Percentiles rank a stretch among this genome's conserved stretches.
Evolutionary conservation across 2,797 vertebrate species (phyloP).

Genomic region (Argentina silus): DNA sequence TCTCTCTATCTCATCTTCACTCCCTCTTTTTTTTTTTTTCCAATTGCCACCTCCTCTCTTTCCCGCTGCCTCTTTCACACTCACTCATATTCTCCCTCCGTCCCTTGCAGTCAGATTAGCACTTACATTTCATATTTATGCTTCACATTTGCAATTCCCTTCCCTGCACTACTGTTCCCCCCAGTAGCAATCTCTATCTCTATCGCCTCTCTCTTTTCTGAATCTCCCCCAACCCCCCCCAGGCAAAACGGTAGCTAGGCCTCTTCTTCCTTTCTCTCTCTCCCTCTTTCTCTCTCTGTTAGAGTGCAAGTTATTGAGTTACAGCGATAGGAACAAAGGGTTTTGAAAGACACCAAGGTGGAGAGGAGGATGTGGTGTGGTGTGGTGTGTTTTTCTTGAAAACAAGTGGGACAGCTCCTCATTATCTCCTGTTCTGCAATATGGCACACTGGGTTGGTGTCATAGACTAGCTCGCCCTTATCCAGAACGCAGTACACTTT

Average conservation of each 20-base stretch:
- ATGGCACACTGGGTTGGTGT: neutral
- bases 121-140: conserved; percentile 47
- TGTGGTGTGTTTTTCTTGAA: conserved; percentile 30
- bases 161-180: conserved; percentile 24
- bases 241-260: conserved; percentile 48
- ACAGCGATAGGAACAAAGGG: conserved; percentile 49
- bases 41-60: neutral
- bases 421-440: conserved; percentile 1
- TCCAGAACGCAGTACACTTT: conserved; percentile 35
- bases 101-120: conserved; percentile 23
- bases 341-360: conserved; percentile 32
- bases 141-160: conserved; percentile 45
- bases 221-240: conserved; percentile 48
- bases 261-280: too few relatives aligned
- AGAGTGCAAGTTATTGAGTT: conserved; percentile 60
- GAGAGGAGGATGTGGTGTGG: conserved; percentile 28
- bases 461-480: conserved; percentile 25
- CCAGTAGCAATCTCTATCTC: conserved; percentile 16
- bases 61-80: conserved; percentile 19
- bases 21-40: neutral
- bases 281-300: too few relatives aligned
- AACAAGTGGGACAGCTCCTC: conserved; percentile 35
- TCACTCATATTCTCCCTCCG: conserved; percentile 6
- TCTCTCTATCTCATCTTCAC: conserved; percentile 16
- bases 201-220: conserved; percentile 17